phyloP scores from a whole-genome alignment of 2,888 invertebrate genomes.

The Pelosia muscerda region DNA sequence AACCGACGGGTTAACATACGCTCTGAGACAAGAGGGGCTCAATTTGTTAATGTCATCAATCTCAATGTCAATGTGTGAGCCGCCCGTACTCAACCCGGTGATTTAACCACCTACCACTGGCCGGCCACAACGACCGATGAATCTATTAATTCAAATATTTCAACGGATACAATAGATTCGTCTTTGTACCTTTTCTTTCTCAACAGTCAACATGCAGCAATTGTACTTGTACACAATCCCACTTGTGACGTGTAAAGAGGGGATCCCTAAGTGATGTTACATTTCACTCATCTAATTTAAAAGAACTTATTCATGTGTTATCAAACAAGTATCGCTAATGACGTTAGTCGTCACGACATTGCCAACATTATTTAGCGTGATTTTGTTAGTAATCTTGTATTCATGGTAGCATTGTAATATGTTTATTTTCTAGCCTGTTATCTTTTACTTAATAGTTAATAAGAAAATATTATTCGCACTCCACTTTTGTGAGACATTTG shows the following conservation, averaged over 20 bases:
- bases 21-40: no score
- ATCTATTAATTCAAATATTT: no score
- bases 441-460: slow-evolving; percentile 1
- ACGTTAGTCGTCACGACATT: slow-evolving; percentile 58
- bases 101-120: no score
- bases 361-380: slow-evolving; percentile 56
- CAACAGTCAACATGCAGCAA: background rate
- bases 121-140: no score
- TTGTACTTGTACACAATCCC: background rate
- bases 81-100: no score
- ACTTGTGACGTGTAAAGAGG: no score
- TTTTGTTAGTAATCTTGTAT: slow-evolving; percentile 31
- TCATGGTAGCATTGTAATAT: slow-evolving; percentile 9
- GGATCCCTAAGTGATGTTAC: background rate
- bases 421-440: slow-evolving; percentile 8
- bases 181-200: no score
- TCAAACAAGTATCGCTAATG: slow-evolving; percentile 26
- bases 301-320: background rate
- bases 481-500: background rate
- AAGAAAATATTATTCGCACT: slow-evolving; percentile 2
- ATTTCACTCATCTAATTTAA: background rate
- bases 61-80: no score
- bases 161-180: no score
- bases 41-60: no score
- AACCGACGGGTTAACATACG: no score